Evolutionary conservation across 2,113 vertebrate genomes (phyloP).

Genomic region (Corythornis madagascariensis): DNA sequence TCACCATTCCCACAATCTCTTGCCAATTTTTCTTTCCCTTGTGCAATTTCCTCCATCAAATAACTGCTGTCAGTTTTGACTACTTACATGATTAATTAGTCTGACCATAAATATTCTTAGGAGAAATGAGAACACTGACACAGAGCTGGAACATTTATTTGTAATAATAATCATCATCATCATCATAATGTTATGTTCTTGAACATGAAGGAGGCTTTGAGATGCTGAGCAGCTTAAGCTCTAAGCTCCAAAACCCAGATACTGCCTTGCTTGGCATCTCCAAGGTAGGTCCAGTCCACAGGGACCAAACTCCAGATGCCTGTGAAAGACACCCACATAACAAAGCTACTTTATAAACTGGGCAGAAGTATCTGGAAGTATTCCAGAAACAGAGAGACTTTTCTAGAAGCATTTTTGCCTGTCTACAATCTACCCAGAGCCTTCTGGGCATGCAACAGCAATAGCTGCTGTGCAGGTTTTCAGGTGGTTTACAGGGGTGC

Average conservation of each 20-base stretch:
- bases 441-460: background rate
- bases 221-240: background rate
- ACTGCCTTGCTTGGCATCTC: background rate
- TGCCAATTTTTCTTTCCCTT: slow-evolving; percentile 30
- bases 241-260: background rate
- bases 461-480: background rate
- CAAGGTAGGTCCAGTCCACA: background rate
- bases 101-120: background rate
- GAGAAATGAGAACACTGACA: slow-evolving; percentile 21
- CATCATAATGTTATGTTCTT: background rate
- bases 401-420: background rate
- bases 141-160: slow-evolving; percentile 10
- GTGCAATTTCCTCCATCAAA: background rate
- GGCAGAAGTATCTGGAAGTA: background rate
- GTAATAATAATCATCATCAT: background rate
- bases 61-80: slow-evolving; percentile 37
- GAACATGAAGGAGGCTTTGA: background rate
- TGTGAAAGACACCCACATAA: fast-evolving
- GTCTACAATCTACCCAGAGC: background rate
- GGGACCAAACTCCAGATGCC: background rate
- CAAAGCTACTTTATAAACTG: background rate
- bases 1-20: slow-evolving; percentile 34
- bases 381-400: background rate
- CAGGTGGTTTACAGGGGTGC: background rate
- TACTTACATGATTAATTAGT: slow-evolving; percentile 36